Percentiles rank a stretch among this genome's conserved stretches.
Conservation (phyloP, 2,888 invertebrate genomes). For the Parthenolecanium corni region DNA sequence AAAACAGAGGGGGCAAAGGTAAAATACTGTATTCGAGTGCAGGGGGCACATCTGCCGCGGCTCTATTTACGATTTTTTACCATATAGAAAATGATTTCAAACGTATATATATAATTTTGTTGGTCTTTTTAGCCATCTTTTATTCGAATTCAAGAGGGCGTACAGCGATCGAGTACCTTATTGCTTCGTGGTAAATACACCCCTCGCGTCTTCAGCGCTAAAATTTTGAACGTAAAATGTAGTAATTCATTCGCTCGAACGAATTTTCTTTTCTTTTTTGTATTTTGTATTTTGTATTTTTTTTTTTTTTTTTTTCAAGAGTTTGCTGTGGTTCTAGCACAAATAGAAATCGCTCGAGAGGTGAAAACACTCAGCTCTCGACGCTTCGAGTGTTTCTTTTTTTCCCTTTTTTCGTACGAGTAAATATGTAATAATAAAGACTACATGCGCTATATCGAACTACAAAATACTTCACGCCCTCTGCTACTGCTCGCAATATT, state of each 20-base stretch:
- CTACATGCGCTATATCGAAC: not conserved
- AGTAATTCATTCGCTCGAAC: conserved; percentile 3
- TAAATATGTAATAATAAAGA: not conserved
- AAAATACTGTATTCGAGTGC: too few relatives aligned
- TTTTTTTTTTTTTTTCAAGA: too few relatives aligned
- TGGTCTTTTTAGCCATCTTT: conserved; percentile 3
- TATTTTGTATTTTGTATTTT: too few relatives aligned
- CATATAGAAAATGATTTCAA: too few relatives aligned
- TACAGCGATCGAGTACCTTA: conserved; percentile 12
- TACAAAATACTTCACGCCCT: too few relatives aligned
- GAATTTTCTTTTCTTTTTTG: not conserved
- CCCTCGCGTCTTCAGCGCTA: too few relatives aligned
- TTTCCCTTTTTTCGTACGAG: too few relatives aligned
- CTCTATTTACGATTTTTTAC: too few relatives aligned
- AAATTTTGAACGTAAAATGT: not conserved
- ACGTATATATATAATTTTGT: too few relatives aligned
- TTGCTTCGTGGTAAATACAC: not conserved
- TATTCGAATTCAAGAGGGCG: conserved; percentile 26
- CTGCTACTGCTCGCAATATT: too few relatives aligned
- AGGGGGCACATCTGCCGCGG: too few relatives aligned
- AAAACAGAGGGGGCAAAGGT: too few relatives aligned
- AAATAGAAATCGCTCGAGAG: not conserved
- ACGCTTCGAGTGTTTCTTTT: conserved; percentile 2
- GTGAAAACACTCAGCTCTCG: not conserved
- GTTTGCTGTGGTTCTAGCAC: not conserved